Percentiles rank a stretch among this genome's conserved stretches.
Conservation (phyloP, 2,888 invertebrate species). For the Laspeyria flexula region DNA sequence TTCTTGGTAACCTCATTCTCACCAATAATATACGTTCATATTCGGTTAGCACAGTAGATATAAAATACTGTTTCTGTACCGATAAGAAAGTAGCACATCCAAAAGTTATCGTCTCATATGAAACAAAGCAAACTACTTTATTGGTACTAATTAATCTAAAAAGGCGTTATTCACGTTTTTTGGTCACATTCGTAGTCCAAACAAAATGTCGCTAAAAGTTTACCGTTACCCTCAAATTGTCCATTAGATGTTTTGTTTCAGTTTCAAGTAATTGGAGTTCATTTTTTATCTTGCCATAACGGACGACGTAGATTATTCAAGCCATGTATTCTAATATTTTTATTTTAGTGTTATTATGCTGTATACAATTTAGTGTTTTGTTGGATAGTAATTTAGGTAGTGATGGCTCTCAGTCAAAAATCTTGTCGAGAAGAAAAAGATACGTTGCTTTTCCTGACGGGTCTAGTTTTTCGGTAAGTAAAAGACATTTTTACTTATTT, state of each 20-base stretch:
- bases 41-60: no score
- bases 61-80: no score
- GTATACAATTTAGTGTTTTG: slow-evolving; percentile 39
- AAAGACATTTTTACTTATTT: slow-evolving; percentile 11
- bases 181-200: not conserved
- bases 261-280: slow-evolving; percentile 21
- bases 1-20: no score
- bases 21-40: no score
- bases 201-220: slow-evolving; percentile 3
- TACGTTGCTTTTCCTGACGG: slow-evolving; percentile 90
- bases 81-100: not conserved
- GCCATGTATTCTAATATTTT: slow-evolving; percentile 26
- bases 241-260: slow-evolving; percentile 14
- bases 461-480: slow-evolving; percentile 89
- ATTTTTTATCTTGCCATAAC: no score
- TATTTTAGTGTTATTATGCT: slow-evolving; percentile 32
- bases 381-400: slow-evolving; percentile 10
- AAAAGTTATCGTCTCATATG: not conserved
- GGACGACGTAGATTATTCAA: no score
- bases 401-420: slow-evolving; percentile 49
- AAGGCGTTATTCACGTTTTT: slow-evolving; percentile 9
- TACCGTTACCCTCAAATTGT: slow-evolving; percentile 32
- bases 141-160: slow-evolving; percentile 25
- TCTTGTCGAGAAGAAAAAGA: slow-evolving; percentile 86
- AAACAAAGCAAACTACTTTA: not conserved